Evolutionary conservation across 1,140 invertebrate genomes (phyloP).

Genomic region (Lepidostoma basale): DNA sequence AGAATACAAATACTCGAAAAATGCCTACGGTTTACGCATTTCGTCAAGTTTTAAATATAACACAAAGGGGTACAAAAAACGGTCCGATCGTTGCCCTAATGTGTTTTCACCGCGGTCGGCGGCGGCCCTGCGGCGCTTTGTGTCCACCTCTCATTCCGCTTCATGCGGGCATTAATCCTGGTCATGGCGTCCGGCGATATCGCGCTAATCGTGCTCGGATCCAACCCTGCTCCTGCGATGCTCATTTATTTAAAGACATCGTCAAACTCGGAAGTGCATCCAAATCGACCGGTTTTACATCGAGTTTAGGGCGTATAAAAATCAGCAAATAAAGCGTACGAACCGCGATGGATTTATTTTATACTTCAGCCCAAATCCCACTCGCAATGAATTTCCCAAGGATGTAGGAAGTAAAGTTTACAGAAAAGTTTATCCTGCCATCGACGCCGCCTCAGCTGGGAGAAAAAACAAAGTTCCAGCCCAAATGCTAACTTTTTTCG

Average conservation of each 20-base stretch:
- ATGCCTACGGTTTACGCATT: too few relatives aligned
- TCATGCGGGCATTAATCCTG: too few relatives aligned
- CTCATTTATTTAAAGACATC: too few relatives aligned
- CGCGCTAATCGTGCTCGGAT: too few relatives aligned
- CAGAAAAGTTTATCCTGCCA: neutral
- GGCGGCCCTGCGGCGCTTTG: neutral
- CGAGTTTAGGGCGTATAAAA: slow-evolving; percentile 14
- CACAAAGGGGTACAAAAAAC: too few relatives aligned
- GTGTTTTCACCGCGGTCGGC: slow-evolving; percentile 14
- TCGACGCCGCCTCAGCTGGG: neutral
- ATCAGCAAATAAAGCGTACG: neutral
- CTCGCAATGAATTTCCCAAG: slow-evolving; percentile 4
- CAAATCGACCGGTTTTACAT: slow-evolving; percentile 12
- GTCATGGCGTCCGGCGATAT: too few relatives aligned
- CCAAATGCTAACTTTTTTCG: neutral
- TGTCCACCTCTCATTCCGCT: slow-evolving; percentile 9
- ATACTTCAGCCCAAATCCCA: slow-evolving; percentile 5
- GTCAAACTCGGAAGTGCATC: slow-evolving; percentile 13
- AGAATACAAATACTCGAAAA: too few relatives aligned
- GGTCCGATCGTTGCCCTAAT: slow-evolving; percentile 11
- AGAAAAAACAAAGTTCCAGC: neutral
- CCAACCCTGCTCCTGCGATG: too few relatives aligned
- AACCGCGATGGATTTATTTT: neutral
- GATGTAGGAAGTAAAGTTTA: slow-evolving; percentile 1
- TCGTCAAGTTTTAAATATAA: too few relatives aligned